Percentiles rank a stretch among this genome's conserved stretches.
Conservation (phyloP, 1,140 invertebrate species). For the Cydia amplana region DNA sequence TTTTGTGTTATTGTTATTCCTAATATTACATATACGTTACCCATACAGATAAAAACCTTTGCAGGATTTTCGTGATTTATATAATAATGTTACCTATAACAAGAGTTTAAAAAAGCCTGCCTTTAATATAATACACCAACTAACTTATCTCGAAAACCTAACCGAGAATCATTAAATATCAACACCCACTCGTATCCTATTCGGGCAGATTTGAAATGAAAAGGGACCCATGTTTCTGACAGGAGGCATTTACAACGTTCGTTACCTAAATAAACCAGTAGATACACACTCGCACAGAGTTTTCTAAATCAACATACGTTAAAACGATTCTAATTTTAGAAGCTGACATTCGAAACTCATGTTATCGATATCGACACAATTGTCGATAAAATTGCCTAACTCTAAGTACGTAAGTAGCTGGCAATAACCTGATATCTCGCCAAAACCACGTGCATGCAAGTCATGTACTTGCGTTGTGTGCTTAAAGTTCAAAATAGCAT, state of each 20-base stretch:
- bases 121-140: neutral
- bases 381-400: neutral
- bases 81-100: no score
- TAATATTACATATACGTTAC: no score
- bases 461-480: neutral
- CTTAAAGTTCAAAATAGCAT: neutral
- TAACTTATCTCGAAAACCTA: neutral
- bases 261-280: neutral
- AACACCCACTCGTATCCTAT: constrained; percentile 3
- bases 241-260: neutral
- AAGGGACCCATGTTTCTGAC: neutral
- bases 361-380: constrained; percentile 1
- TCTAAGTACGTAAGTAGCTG: neutral
- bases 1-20: no score
- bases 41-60: no score
- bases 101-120: no score
- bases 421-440: neutral
- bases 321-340: neutral
- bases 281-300: neutral
- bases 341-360: neutral
- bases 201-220: neutral
- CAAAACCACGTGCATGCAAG: neutral
- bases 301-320: neutral
- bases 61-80: no score
- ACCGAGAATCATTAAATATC: neutral